A percentile compares a stretch with the other conserved stretches of the same genome.
phyloP scores from a whole-genome alignment of 30 jellyfish, hydroid and myxozoan species.

The Aurelia aurita complex sp. Pacific region DNA sequence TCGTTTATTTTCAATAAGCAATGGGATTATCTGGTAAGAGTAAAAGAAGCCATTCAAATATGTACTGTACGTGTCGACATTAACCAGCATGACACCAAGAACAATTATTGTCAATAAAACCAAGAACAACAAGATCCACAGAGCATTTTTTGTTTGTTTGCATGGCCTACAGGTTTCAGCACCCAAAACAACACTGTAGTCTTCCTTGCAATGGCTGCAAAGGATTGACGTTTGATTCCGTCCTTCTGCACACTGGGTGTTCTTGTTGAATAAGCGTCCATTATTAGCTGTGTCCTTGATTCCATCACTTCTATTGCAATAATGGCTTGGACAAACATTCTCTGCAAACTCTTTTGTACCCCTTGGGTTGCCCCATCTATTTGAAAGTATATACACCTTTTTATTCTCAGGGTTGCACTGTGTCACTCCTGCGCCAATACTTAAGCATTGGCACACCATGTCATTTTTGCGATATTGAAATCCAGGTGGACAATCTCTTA shows the following conservation, averaged over 20 bases:
- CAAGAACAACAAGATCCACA: constrained; percentile 12
- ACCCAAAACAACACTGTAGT: constrained; percentile 66
- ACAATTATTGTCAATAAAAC: constrained; percentile 4
- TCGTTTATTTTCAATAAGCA: constrained; percentile 26
- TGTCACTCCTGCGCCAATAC: constrained; percentile 55
- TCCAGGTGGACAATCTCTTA: constrained; percentile 77
- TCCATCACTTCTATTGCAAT: constrained; percentile 45
- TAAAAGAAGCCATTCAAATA: constrained; percentile 72
- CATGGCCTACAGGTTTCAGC: constrained; percentile 58
- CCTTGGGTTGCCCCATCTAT: constrained; percentile 38
- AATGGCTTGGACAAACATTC: constrained; percentile 64
- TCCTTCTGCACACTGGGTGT: constrained; percentile 53
- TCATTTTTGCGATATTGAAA: constrained; percentile 9
- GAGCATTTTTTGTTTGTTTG: neutral
- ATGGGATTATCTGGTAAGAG: constrained; percentile 66
- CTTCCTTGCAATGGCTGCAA: constrained; percentile 65
- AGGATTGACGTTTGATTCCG: constrained; percentile 62
- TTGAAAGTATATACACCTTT: constrained; percentile 30
- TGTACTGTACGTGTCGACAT: constrained; percentile 62
- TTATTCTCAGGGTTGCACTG: constrained; percentile 16
- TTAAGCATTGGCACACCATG: constrained; percentile 33
- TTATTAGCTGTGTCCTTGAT: constrained; percentile 10
- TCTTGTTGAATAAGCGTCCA: constrained; percentile 28
- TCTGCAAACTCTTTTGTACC: constrained; percentile 20
- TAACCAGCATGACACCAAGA: constrained; percentile 37